These are phyloP conservation scores for Halcyon leucocephala DNA, from an alignment of 2,797 vertebrate species.

Conservation along the genomic window DNA sequence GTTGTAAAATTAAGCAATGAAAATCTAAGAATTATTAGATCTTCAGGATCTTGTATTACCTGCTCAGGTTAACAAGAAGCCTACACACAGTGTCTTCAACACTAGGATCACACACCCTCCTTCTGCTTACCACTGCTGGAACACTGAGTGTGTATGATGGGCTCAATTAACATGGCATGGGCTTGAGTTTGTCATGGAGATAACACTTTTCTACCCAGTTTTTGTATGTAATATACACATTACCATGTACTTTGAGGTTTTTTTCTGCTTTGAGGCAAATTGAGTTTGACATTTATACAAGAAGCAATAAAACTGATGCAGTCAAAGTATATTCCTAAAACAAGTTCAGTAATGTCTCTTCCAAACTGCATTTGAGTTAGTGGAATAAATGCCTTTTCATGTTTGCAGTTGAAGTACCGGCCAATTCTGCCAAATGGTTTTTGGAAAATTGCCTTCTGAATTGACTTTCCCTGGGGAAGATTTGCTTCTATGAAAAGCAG, in stretches of 20 bases:
- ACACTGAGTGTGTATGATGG: not conserved
- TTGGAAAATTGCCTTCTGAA: conserved; percentile 80
- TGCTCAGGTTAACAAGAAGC: not conserved
- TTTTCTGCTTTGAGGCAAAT: conserved; percentile 63
- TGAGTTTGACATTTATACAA: conserved; percentile 72
- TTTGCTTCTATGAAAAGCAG: conserved; percentile 73
- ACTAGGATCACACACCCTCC: not conserved
- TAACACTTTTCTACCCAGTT: not conserved
- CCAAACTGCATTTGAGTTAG: conserved; percentile 73
- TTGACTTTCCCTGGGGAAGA: conserved; percentile 74
- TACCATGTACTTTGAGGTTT: conserved; percentile 15
- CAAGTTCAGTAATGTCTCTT: conserved; percentile 76
- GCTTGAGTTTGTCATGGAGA: not conserved
- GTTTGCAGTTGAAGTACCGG: conserved; percentile 63
- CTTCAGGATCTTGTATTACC: not conserved
- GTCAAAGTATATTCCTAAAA: conserved; percentile 75
- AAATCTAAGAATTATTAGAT: not conserved
- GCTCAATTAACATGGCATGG: conserved; percentile 19
- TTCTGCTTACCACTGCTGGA: not conserved
- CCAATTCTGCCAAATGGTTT: conserved; percentile 77
- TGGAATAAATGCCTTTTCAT: conserved; percentile 80
- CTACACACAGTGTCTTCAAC: not conserved
- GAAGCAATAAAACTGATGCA: conserved; percentile 74
- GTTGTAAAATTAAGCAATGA: not conserved
- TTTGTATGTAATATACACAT: conserved; percentile 47